Percentiles rank a stretch among this genome's conserved stretches.
These are phyloP conservation scores for Leistus spinibarbis DNA, from an alignment of 2,888 invertebrate genomes.

Conservation along the genomic window DNA sequence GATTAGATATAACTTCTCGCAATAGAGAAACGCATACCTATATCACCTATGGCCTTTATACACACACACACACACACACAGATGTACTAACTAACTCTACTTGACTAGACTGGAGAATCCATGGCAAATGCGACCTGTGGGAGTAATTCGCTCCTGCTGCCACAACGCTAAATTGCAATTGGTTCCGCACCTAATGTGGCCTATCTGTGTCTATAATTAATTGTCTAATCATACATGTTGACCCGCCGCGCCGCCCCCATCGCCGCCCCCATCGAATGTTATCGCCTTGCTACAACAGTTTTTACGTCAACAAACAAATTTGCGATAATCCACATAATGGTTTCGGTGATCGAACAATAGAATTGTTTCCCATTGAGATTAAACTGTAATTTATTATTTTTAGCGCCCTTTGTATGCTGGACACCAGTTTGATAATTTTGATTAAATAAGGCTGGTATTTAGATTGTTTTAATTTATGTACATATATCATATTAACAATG, in stretches of 20 bases:
- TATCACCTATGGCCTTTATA: not conserved
- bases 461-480: no score
- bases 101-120: not conserved
- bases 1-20: not conserved
- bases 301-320: not conserved
- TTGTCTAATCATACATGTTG: constrained; percentile 26
- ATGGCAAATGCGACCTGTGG: constrained; percentile 30
- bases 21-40: not conserved
- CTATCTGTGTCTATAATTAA: constrained; percentile 32
- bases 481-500: no score
- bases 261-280: not conserved
- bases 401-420: not conserved
- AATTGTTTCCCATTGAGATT: no score
- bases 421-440: no score
- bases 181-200: constrained; percentile 31
- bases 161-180: constrained; percentile 33
- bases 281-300: not conserved
- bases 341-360: not conserved
- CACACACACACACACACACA: not conserved
- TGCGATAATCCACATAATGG: not conserved
- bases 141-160: constrained; percentile 26
- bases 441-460: no score
- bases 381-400: not conserved
- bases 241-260: not conserved
- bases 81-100: not conserved